A percentile compares a stretch with the other conserved stretches of the same genome.
phyloP scores from a whole-genome alignment of 2,113 vertebrate species.

The Chloebia gouldiae region DNA sequence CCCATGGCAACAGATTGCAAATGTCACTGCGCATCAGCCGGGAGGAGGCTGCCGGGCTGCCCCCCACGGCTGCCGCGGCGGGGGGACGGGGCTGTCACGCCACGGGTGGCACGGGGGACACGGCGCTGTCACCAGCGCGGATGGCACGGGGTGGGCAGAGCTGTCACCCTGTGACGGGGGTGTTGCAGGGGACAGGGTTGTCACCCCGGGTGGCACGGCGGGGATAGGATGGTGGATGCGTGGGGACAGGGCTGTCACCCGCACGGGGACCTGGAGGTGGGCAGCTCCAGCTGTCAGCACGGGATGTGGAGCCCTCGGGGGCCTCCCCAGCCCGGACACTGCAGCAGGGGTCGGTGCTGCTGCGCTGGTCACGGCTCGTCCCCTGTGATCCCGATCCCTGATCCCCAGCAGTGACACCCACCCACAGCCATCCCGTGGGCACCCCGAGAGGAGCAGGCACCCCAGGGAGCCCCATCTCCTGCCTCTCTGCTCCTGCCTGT shows the following conservation, averaged over 20 bases:
- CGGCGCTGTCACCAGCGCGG: not conserved
- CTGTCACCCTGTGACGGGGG: not conserved
- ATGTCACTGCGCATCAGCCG: constrained; percentile 50
- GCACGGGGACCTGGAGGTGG: not conserved
- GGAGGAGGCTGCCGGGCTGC: constrained; percentile 31
- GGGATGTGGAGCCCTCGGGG: not conserved
- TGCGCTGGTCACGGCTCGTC: not conserved
- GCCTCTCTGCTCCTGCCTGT: not conserved
- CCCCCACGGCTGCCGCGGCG: not conserved
- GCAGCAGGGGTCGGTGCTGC: not conserved
- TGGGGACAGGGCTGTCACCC: not conserved
- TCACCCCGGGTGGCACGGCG: not conserved
- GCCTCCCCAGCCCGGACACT: not conserved
- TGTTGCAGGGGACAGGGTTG: not conserved
- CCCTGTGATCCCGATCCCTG: too few relatives aligned
- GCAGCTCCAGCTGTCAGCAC: not conserved
- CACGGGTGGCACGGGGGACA: not conserved
- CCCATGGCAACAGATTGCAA: constrained; percentile 72
- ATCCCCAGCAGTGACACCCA: not conserved
- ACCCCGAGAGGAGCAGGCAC: not conserved
- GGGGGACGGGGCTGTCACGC: not conserved
- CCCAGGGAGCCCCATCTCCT: not conserved
- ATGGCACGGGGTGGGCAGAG: not conserved
- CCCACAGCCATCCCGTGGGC: not conserved
- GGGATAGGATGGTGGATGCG: not conserved